These are phyloP conservation scores for Acrobeloides nanus DNA, from an alignment of 2,888 invertebrate genomes.

Conservation along the genomic window DNA sequence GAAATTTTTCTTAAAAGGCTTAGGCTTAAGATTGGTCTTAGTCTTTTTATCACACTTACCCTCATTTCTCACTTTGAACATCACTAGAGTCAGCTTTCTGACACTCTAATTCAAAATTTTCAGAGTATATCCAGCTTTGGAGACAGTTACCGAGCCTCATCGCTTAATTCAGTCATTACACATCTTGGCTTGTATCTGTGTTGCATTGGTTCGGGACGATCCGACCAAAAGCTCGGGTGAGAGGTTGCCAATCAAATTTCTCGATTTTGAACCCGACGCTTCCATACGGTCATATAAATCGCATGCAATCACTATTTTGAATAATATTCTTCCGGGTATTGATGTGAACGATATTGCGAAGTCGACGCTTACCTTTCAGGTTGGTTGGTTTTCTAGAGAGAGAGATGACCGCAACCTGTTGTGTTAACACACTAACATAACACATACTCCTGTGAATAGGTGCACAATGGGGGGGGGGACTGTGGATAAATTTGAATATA, in stretches of 20 bases:
- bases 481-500: too few species aligned
- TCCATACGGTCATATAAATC: constrained; percentile 18
- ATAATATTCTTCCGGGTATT: constrained; percentile 75
- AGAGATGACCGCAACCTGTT: too few species aligned
- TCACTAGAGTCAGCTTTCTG: too few species aligned
- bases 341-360: constrained; percentile 77
- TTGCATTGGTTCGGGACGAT: constrained; percentile 54
- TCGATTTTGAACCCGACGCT: neutral
- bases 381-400: constrained; percentile 12
- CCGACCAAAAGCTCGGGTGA: constrained; percentile 13
- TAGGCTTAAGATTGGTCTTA: too few species aligned
- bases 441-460: too few species aligned
- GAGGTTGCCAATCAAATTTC: constrained; percentile 1
- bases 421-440: too few species aligned
- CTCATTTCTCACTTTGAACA: too few species aligned
- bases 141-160: constrained; percentile 81
- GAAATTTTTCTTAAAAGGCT: too few species aligned
- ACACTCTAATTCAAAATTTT: constrained; percentile 11
- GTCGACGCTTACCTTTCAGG: constrained; percentile 54
- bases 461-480: too few species aligned
- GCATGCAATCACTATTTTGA: constrained; percentile 73
- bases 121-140: constrained; percentile 68
- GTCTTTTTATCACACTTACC: too few species aligned
- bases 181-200: constrained; percentile 55
- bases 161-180: constrained; percentile 57